Base-by-base conservation (phyloP, 2,888 invertebrate species). In the Smittia sp. region DNA sequence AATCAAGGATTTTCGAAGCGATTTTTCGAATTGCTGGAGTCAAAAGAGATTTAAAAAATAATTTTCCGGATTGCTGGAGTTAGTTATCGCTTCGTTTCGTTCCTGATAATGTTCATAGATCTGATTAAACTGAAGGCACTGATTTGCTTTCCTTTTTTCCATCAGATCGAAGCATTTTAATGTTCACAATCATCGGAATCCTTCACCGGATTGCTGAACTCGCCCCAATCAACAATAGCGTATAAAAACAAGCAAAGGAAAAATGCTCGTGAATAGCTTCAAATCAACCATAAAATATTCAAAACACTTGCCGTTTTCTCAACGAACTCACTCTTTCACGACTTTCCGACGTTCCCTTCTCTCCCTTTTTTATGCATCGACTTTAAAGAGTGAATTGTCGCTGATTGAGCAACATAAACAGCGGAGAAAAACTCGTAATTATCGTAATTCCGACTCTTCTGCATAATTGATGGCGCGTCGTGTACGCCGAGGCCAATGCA, bases 241-340 rank as follows among this genome's bases (percentile, higher is more conserved):
- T 32, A 9, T 32, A 6, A 15, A 27, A 63, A 9, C 1, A 63
- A 63, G 13, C 25, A 63, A 63, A 3, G 9, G 27, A 27, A 63
- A 63, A 63, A 63, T 63, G 63, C 22, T 27, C n/a, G 63, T 27
- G 27, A 27, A 63, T 63, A 4, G 63, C 15, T 22, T 63, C 63
- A 62, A 72, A 72, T 72, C 62, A 72, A 27, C 27, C 72, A 72
- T 72, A 72, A 72, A 72, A 54, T 62, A 72, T 72, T 72, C 72
- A 72, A 72, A 54, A 72, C 72, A 72, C 72, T 72, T 72, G 72
- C 24, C 20, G 38, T 20, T 54, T 72, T 62, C 72, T 20, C 72
- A 72, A 13, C 63, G 1, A 63, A 63, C 27, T 63, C 46, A 39
- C 39, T 7, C n/a, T n/a, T n/a, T n/a, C n/a, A n/a, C n/a, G 32